A percentile compares a stretch with the other conserved stretches of the same genome.
These are phyloP conservation scores for Harpagifer antarcticus DNA, from an alignment of 2,797 vertebrate genomes.

Conservation along the genomic window DNA sequence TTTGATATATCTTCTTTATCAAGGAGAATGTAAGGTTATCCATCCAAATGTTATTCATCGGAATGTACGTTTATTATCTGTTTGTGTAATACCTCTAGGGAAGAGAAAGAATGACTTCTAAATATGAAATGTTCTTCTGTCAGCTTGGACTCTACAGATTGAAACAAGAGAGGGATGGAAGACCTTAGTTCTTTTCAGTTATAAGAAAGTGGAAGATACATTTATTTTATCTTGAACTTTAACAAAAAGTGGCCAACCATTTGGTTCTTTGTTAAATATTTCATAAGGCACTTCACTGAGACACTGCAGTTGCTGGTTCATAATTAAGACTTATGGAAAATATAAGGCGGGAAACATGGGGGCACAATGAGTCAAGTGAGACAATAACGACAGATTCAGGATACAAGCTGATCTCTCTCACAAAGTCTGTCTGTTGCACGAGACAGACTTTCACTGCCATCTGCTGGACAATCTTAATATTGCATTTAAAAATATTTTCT, in stretches of 20 bases:
- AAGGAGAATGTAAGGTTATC: conserved; percentile 42
- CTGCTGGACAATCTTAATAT: conserved; percentile 65
- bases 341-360: not conserved
- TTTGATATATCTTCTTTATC: conserved; percentile 54
- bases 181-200: conserved; percentile 3
- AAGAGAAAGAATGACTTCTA: conserved; percentile 28
- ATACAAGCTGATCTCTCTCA: conserved; percentile 18
- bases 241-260: not conserved
- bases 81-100: conserved; percentile 33
- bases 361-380: conserved; percentile 18
- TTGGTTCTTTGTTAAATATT: conserved; percentile 14
- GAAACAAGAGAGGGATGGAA: not conserved
- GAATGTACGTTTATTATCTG: conserved; percentile 48
- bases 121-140: conserved; percentile 29
- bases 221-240: conserved; percentile 4
- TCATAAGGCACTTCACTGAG: not conserved
- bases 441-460: conserved; percentile 64
- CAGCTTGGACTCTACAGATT: conserved; percentile 28
- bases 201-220: not conserved
- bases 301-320: not conserved
- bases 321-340: conserved; percentile 6
- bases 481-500: conserved; percentile 1
- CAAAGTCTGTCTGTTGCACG: not conserved
- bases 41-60: conserved; percentile 31
- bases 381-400: not conserved